phyloP scores from a whole-genome alignment of 1,140 invertebrate species.

The Marisa cornuarietis region DNA sequence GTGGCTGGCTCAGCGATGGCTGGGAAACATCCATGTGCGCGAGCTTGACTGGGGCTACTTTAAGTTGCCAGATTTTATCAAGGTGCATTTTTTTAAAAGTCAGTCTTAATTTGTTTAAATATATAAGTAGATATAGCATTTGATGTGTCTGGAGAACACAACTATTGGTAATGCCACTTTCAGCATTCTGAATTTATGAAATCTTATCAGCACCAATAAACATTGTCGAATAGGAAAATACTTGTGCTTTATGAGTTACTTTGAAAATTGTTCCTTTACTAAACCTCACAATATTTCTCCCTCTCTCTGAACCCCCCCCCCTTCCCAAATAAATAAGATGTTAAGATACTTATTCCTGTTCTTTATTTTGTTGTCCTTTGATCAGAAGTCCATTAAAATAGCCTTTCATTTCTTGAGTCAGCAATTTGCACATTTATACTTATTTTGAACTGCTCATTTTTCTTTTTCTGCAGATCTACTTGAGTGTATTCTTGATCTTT shows the following conservation, averaged over 20 bases:
- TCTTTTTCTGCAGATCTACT: slow-evolving; percentile 60
- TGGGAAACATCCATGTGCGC: slow-evolving; percentile 62
- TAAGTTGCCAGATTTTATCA: slow-evolving; percentile 60
- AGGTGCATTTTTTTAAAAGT: slow-evolving; percentile 56
- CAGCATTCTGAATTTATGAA: not conserved
- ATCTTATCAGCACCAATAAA: not conserved
- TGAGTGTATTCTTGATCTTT: slow-evolving; percentile 64
- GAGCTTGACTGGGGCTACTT: slow-evolving; percentile 62
- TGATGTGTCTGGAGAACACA: too few relatives aligned
- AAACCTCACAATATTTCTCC: not conserved
- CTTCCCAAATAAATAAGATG: too few relatives aligned
- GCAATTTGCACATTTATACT: too few relatives aligned
- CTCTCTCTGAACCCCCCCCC: not conserved
- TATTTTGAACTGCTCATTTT: not conserved
- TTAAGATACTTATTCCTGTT: too few relatives aligned
- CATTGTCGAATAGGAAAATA: not conserved
- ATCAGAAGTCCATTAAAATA: too few relatives aligned
- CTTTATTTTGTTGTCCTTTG: too few relatives aligned
- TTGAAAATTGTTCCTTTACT: not conserved
- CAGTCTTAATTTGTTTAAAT: not conserved
- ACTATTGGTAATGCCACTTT: too few relatives aligned
- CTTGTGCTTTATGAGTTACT: not conserved
- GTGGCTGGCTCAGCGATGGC: slow-evolving; percentile 64
- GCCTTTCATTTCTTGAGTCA: too few relatives aligned
- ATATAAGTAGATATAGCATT: too few relatives aligned